Conservation (phyloP, 2,797 vertebrate genomes). For the Rachycentron canadum region DNA sequence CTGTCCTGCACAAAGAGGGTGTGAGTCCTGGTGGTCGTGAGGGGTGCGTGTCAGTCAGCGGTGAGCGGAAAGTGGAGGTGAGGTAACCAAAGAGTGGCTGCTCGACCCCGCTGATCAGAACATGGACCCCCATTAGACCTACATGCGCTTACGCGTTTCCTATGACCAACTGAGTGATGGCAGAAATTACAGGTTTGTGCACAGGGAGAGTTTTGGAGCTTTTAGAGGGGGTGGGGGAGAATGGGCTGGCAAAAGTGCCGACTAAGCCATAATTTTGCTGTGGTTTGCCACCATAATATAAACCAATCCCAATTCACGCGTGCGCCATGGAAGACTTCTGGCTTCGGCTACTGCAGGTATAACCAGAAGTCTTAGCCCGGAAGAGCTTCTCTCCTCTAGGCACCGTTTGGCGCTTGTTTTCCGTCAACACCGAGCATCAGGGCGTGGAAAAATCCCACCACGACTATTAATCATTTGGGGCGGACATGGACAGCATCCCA, state of each 20-base stretch:
- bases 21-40: slow-evolving; percentile 80
- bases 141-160: slow-evolving; percentile 82
- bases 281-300: background rate
- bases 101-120: slow-evolving; percentile 83
- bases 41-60: slow-evolving; percentile 79
- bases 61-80: slow-evolving; percentile 80
- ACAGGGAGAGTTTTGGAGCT: slow-evolving; percentile 30
- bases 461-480: slow-evolving; percentile 90
- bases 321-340: slow-evolving; percentile 3
- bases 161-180: slow-evolving; percentile 84
- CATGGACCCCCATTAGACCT: slow-evolving; percentile 83
- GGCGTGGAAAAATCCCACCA: slow-evolving; percentile 83
- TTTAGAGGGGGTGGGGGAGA: slow-evolving; percentile 6
- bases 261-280: background rate
- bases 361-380: slow-evolving; percentile 51
- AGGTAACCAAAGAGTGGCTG: slow-evolving; percentile 75
- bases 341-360: slow-evolving; percentile 1
- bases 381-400: slow-evolving; percentile 66
- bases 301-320: background rate
- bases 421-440: slow-evolving; percentile 82
- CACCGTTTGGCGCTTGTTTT: slow-evolving; percentile 85
- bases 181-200: slow-evolving; percentile 83
- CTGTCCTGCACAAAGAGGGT: slow-evolving; percentile 85
- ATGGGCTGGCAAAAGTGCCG: background rate
- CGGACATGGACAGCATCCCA: slow-evolving; percentile 84